A percentile compares a stretch with the other conserved stretches of the same genome.
These are phyloP conservation scores for Calephelis perditalis DNA, from an alignment of 2,888 invertebrate genomes.

Conservation along the genomic window DNA sequence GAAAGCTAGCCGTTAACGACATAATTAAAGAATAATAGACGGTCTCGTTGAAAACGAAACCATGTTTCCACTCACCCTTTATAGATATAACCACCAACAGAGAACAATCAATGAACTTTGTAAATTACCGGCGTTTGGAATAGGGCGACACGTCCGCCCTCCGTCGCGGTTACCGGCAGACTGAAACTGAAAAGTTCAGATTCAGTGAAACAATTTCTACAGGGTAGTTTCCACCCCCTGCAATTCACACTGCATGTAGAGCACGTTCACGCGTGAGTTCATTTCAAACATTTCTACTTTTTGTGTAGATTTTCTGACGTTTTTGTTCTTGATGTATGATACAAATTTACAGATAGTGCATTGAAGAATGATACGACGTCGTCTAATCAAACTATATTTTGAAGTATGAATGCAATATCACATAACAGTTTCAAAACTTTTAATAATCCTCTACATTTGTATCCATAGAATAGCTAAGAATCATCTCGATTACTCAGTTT, in stretches of 20 bases:
- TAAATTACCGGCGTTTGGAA: slow-evolving; percentile 1
- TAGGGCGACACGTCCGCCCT: neutral
- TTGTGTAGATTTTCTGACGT: neutral
- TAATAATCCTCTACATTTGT: too few relatives aligned
- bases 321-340: neutral
- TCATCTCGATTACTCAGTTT: too few relatives aligned
- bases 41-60: too few relatives aligned
- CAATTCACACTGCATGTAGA: slow-evolving; percentile 2
- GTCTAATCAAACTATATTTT: too few relatives aligned
- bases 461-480: too few relatives aligned
- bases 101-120: slow-evolving; percentile 5
- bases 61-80: neutral
- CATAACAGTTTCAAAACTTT: too few relatives aligned
- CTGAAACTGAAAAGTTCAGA: slow-evolving; percentile 4
- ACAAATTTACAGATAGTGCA: neutral
- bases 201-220: neutral
- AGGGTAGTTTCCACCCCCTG: slow-evolving; percentile 8
- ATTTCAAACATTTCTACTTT: slow-evolving; percentile 7
- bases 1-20: too few relatives aligned
- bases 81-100: neutral
- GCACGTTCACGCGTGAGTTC: neutral
- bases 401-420: too few relatives aligned
- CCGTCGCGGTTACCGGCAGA: neutral
- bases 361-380: neutral
- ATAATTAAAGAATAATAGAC: too few relatives aligned